Base-by-base conservation (phyloP, 2,888 invertebrate species). In the Azorinus chamasolen region DNA sequence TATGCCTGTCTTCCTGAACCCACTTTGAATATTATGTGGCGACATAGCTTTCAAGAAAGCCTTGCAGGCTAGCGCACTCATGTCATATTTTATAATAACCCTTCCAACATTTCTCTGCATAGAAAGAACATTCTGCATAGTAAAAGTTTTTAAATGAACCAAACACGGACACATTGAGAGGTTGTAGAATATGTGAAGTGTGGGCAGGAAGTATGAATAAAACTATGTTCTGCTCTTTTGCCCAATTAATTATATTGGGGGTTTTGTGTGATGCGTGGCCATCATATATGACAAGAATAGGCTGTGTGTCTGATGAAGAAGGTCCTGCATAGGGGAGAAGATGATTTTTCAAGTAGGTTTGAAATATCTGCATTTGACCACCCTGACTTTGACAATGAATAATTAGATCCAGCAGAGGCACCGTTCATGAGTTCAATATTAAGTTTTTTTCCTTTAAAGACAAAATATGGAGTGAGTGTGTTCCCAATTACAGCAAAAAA, bases 111-210 rank as follows among this genome's bases (percentile, higher is more conserved):
- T 50, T 12, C 8, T 27, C 27, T 54, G 50, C 54, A 72, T 48
- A 72, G 6, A 24, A 0, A 12, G 54, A 37, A 72, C 62, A 66
- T 46, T 68, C 66, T 24, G 45, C 12, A 39, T 75, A 50, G 25
- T 63, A 75, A 22, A 57, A 64, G 4, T 8, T 10, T 46, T 75
- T 69, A 20, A 75, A 75, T 3, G 64, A 63, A 14, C 54, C 66
- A 62, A 62, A 74, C 4, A 61, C 25, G 1, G 41, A 27, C 22
- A 61, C 55, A 66, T 73, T 62, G 6, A 73, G 45, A 0, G 66
- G 73, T 32, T 71, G 63, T 43, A 72, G 46, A 10, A 66, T 8
- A 43, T 64, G 71, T n/a, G 64, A 64, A 25, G 64, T 72, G 43
- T 64, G 64, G 20, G 64, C 64, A 18, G 62, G 70, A 6, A 72